Evolutionary conservation across 2,888 invertebrate species (phyloP), one percentile per base, ranked within the genome.

Genomic region (Amphipyra tragopoginis): DNA sequence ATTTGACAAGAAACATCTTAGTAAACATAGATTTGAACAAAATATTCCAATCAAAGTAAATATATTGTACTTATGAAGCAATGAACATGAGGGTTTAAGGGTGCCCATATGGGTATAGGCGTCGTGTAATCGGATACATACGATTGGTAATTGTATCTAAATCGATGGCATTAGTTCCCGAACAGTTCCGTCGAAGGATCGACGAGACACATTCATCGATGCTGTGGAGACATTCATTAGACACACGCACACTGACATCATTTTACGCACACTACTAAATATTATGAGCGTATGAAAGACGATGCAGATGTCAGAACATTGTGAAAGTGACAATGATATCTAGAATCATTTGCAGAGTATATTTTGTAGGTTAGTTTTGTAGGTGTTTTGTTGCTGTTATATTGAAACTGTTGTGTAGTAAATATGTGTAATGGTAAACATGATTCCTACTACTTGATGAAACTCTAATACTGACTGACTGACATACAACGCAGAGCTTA

Each of bases 171-270:
- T 91, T 91, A 89, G 87, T 90, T 83, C 79, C 79, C 68, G 80
- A 80, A 81, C 74, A 83, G 84, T 82, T 82, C 77, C 76, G 79
- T 86, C 81, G 84, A 77, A 72, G 69, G 69, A 72, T 64, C 72
- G 68, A 63, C 73, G 75, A 80, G 76, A 79, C 83, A 86, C 88
- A 88, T 89, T 87, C 86, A 86, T 91, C 87, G 87, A 82, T 82
- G 72, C 77, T 82, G 79, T 74, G 84, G 83, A 86, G 87, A 90
- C 87, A 90, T 93, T 92, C 90, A 91, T 93, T 93, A 90, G 85
- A 79, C 72, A 67, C 82, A 82, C 86, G 74, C 88, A 85, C 81
- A 82, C 69, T 47, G 38, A 60, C 44, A 42, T 13, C 14, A 1
- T 4, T 51, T 43, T 47, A 69, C 72, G 68, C 58, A 68, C 67